Conservation (phyloP, 2,888 invertebrate genomes). For the Sceliomorpha sp. region DNA sequence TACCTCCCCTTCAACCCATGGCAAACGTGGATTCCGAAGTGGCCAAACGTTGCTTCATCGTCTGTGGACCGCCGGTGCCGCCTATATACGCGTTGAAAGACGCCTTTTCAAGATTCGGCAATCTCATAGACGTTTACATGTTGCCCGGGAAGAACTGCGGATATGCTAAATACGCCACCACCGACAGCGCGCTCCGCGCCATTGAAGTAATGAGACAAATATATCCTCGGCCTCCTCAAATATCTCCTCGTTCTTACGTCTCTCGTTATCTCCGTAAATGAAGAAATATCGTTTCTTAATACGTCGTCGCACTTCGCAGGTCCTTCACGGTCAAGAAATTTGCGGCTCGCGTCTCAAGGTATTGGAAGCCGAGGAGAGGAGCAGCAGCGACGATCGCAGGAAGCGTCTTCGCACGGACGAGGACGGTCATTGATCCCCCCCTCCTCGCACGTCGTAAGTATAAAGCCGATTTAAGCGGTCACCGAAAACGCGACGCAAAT, state of each 20-base stretch:
- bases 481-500: conserved; percentile 9
- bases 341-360: conserved; percentile 93
- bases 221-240: too few species aligned
- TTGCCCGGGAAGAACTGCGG: conserved; percentile 95
- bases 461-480: conserved; percentile 28
- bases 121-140: conserved; percentile 94
- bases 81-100: conserved; percentile 90
- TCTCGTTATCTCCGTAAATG: too few species aligned
- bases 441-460: conserved; percentile 74
- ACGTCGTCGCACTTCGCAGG: conserved; percentile 63
- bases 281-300: neutral
- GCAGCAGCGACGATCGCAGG: conserved; percentile 75
- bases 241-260: too few species aligned
- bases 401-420: conserved; percentile 78
- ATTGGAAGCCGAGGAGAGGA: conserved; percentile 91
- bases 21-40: conserved; percentile 85
- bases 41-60: conserved; percentile 83
- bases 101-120: conserved; percentile 94
- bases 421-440: conserved; percentile 72
- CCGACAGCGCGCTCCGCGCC: conserved; percentile 88
- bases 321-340: conserved; percentile 92
- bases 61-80: conserved; percentile 83
- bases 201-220: conserved; percentile 82
- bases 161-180: conserved; percentile 91
- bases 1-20: conserved; percentile 87